Base-by-base conservation (phyloP, 2,797 vertebrate species). In the Microctenopoma stevenorrisi region DNA sequence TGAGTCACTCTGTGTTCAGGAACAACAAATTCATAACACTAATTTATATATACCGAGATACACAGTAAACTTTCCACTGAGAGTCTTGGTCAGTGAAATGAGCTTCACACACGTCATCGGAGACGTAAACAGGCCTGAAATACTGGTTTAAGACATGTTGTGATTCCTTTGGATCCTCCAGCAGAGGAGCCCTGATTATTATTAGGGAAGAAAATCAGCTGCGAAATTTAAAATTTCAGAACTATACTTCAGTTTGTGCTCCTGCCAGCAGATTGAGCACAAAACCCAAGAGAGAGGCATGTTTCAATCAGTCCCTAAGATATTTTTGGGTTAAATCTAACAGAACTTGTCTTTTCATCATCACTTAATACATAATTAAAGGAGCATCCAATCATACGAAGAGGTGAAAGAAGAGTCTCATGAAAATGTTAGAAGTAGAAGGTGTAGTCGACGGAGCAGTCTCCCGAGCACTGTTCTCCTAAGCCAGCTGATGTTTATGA, bases 171-270 rank as follows among this genome's bases (percentile, higher is more conserved):
- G 22, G 22, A 22, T 22, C 22, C 22, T 22, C 22, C 22, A 22
- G 22, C 28, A 7, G 18, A 5, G 3, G 16, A 58, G 13, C 26
- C 5, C 35, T 42, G 28, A 69, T 38, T 50, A 28, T 52, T 59
- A 51, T 35, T 22, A 4, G 22, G n/a, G 35, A 62, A 48, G 28
- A 42, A n/a, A 63, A 63, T 74, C 50, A 68, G 54, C 40, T 33
- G 14, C 35, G 44, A n/a, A 16, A 37, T 59, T 26, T 59, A 2
- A 18, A 4, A 61, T 38, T 18, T 15, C 5, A 25, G 54, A 58
- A 40, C 56, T 7, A 11, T 0, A 10, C 12, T 51, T 59, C n/a
- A 28, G 25, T 18, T 38, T 25, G 22, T n/a, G 26, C 22, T 6
- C 4, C 10, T 7, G 4, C 38, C 7, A 6, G 53, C 38, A 47